Base-by-base conservation (phyloP, 2,888 invertebrate species). In the Clanis bilineata region DNA sequence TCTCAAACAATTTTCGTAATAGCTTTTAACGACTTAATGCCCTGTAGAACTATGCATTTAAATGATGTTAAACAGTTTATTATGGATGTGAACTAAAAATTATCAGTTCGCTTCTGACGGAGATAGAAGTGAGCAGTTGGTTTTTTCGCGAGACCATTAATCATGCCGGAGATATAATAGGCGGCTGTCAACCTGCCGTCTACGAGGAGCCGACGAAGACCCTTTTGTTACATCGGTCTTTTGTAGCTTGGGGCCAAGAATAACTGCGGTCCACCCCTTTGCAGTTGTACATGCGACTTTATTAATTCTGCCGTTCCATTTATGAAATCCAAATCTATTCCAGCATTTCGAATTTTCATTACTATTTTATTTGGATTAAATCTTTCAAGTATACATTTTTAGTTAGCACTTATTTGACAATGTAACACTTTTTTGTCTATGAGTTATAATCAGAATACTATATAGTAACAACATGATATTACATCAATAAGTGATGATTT, bases 141-240 rank as follows among this genome's bases (percentile, higher is more conserved):
- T 77, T 74, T 75, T 77, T 70, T 62, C 36, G 59, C 59, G 39
- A 47, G 66, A 64, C 69, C 78, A 72, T 80, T 73, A 75, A 79
- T 81, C 79, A 80, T 76, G 70, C 62, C 63, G 44, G 15, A 41
- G 63, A 59, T 67, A 74, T 78, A 77, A 79, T 77, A 73, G 76
- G 72, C 64, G 65, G 62, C 72, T 79, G 80, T 76, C 80, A 79
- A 76, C 73, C 69, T 69, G 71, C 64, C 71, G 76, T 70, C 73
- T 69, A 56, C 58, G 59, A 62, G 47, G 62, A 67, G 64, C 15
- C 45, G 38, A 23, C 38, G 38, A 38, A 59, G 22, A 38, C 59
- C 73, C 62, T 67, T 38, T 75, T 74, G 74, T 76, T 63, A 59
- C 64, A 41, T 63, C 61, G 64, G 65, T 62, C 68, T 60, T 69